phyloP scores from a whole-genome alignment of 1,140 invertebrate genomes.

The Bombus pyrosoma region DNA sequence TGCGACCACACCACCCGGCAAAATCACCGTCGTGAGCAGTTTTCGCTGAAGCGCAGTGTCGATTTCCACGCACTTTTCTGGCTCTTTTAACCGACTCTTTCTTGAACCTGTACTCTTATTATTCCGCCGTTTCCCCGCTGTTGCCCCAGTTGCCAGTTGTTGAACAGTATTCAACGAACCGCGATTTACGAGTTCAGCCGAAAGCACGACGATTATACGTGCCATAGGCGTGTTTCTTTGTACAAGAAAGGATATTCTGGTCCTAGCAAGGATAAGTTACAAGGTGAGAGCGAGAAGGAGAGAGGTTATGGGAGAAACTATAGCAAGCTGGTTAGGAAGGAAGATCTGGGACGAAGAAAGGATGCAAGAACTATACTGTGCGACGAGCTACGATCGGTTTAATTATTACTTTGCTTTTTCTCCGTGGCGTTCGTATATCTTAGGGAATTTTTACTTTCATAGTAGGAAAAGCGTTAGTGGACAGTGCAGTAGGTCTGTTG shows the following conservation, averaged over 20 bases:
- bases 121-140: constrained; percentile 54
- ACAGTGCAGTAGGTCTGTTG: too few relatives aligned
- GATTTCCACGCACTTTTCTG: constrained; percentile 68
- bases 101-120: constrained; percentile 57
- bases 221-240: constrained; percentile 66
- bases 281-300: neutral
- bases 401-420: constrained; percentile 36
- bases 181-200: constrained; percentile 72
- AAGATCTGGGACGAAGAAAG: neutral
- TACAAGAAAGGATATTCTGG: constrained; percentile 13
- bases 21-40: constrained; percentile 39
- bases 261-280: neutral
- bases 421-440: constrained; percentile 7
- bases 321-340: neutral
- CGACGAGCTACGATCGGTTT: constrained; percentile 18
- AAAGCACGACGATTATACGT: constrained; percentile 70
- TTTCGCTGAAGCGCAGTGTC: constrained; percentile 64
- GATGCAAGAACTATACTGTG: constrained; percentile 13
- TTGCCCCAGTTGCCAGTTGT: neutral
- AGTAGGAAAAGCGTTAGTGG: too few relatives aligned
- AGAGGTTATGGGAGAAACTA: neutral
- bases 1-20: constrained; percentile 5
- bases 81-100: neutral
- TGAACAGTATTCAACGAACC: constrained; percentile 64
- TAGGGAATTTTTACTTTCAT: too few relatives aligned